Evolutionary conservation across 64 coral and sea anemone species (phyloP).

Genomic region (Pachyseris speciosa): DNA sequence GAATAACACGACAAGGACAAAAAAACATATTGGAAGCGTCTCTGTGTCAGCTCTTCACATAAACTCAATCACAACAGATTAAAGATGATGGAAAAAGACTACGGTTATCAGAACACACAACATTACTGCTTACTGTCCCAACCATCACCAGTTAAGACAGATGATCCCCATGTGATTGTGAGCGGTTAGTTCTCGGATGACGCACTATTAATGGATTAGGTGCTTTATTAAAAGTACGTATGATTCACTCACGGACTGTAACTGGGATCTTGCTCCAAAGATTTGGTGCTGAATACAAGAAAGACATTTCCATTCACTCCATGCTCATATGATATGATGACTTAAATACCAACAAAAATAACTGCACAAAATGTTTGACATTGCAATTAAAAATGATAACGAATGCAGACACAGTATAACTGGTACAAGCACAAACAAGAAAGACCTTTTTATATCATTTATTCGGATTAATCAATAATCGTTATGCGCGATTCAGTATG

Average conservation of each 20-base stretch:
- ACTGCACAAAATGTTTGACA: background rate
- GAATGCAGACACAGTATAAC: too few species aligned
- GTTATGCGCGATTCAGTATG: too few species aligned
- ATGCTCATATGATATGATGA: background rate
- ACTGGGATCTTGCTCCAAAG: constrained; percentile 38
- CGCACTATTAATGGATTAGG: background rate
- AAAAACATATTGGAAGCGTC: background rate
- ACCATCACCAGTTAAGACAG: background rate
- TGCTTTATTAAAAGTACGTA: constrained; percentile 31
- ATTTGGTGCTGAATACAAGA: constrained; percentile 34
- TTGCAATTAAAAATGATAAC: background rate
- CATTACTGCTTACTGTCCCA: background rate
- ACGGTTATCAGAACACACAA: background rate
- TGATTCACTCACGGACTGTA: constrained; percentile 31
- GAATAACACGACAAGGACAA: background rate
- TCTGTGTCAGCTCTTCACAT: background rate
- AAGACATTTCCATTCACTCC: constrained; percentile 12
- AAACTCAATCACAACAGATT: background rate
- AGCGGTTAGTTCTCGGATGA: constrained; percentile 30
- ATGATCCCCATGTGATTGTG: background rate
- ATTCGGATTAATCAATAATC: too few species aligned
- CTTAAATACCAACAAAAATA: background rate
- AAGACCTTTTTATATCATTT: too few species aligned
- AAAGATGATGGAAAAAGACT: background rate
- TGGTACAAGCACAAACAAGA: background rate